Evolutionary conservation across 1,140 invertebrate genomes (phyloP).

Genomic region (Drosophila sturtevanti): DNA sequence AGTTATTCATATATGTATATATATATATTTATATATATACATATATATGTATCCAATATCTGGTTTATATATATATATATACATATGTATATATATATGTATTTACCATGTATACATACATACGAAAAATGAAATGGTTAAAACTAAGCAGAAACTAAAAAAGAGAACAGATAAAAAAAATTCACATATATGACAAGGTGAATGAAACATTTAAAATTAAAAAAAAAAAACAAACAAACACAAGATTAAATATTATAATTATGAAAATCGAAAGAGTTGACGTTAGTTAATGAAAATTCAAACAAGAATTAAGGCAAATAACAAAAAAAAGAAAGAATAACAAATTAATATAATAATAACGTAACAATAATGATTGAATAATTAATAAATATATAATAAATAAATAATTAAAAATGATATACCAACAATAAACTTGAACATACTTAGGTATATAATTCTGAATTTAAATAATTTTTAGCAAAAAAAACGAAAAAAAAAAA

Average conservation of each 20-base stretch:
- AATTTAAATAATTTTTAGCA: slow-evolving; percentile 81
- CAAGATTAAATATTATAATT: slow-evolving; percentile 64
- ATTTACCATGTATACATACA: too few species aligned
- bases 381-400: slow-evolving; percentile 47
- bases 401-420: slow-evolving; percentile 61
- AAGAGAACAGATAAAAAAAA: not conserved
- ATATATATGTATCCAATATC: not conserved
- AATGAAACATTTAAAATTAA: slow-evolving; percentile 54
- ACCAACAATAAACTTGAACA: slow-evolving; percentile 74
- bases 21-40: slow-evolving; percentile 27
- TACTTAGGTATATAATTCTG: slow-evolving; percentile 74
- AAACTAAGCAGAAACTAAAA: not conserved
- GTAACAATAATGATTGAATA: slow-evolving; percentile 53
- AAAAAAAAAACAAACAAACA: slow-evolving; percentile 23
- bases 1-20: slow-evolving; percentile 66
- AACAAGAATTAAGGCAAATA: slow-evolving; percentile 26
- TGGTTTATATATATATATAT: not conserved
- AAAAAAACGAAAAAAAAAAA: slow-evolving; percentile 45
- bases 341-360: slow-evolving; percentile 28
- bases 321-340: slow-evolving; percentile 41
- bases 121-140: not conserved
- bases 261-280: slow-evolving; percentile 27
- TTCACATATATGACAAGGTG: slow-evolving; percentile 30
- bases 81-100: not conserved
- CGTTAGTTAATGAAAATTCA: slow-evolving; percentile 28